phyloP scores from a whole-genome alignment of 2,888 invertebrate species.

The Polydrusus cervinus region DNA sequence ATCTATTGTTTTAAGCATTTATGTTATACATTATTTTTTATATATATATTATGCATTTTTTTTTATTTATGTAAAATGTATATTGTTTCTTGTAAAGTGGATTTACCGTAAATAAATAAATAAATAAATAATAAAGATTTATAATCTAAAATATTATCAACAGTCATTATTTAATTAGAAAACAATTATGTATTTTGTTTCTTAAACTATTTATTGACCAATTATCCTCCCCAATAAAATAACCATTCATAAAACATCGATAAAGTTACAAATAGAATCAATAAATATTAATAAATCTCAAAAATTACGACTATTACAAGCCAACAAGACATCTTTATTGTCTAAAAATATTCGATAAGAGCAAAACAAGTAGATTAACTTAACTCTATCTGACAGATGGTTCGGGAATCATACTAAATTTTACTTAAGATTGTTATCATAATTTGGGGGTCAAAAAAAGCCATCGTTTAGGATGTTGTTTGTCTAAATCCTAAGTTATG shows the following conservation, averaged over 20 bases:
- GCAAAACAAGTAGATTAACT: constrained; percentile 31
- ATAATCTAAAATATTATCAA: not conserved
- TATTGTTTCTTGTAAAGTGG: too few species aligned
- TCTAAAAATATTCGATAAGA: constrained; percentile 29
- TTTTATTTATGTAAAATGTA: too few species aligned
- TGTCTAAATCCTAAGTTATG: constrained; percentile 16
- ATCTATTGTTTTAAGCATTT: too few species aligned
- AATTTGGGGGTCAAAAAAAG: constrained; percentile 3
- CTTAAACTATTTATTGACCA: constrained; percentile 30
- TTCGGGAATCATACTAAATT: constrained; percentile 15
- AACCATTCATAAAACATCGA: constrained; percentile 15
- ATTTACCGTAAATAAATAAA: not conserved
- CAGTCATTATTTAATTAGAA: constrained; percentile 10
- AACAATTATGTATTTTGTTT: not conserved
- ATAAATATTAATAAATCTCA: constrained; percentile 51
- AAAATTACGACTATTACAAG: constrained; percentile 35
- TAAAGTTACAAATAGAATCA: constrained; percentile 39
- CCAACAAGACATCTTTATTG: constrained; percentile 46
- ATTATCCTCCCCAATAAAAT: constrained; percentile 23
- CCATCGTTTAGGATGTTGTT: constrained; percentile 11
- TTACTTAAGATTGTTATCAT: constrained; percentile 18
- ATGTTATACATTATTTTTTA: too few species aligned
- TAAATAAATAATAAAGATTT: not conserved
- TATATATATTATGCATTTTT: too few species aligned
- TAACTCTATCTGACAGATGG: constrained; percentile 25